Base-by-base conservation (phyloP, 2,888 invertebrate genomes). In the Drosophila nr. fundita region DNA sequence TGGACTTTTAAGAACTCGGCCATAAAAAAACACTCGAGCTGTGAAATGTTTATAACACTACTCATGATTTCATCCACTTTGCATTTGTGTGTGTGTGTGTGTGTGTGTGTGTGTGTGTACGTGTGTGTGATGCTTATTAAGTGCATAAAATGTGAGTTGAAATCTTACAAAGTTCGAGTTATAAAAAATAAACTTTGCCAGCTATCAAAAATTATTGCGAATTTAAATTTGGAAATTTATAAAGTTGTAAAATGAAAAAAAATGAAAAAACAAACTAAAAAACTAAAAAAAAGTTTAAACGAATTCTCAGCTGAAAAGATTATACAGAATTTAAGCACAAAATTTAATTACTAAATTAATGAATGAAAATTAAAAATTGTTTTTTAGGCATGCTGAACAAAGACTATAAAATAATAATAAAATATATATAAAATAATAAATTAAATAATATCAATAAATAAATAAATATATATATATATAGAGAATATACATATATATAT, bases 21-120 rank as follows among this genome's bases (percentile, higher is more conserved):
- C 80, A 78, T 82, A 89, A 89, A 89, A 24, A 45, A 45, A 45
- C 85, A 84, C 89, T 85, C 69, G 70, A 79, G 71, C 74, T 81
- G 77, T 72, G 60, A 81, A 81, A 74, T 83, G 65, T 81, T 86
- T 73, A 69, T 58, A 57, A 36, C 68, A 36, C 27, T 36, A 36
- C 40, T 68, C 27, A 36, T 24, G 18, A 10, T 27, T 54, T n/a
- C 55, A 29, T n/a, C n/a, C 36, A n/a, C n/a, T 55, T 38, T 34
- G n/a, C 18, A 32, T 58, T 21, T 7, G 32, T 24, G 29, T 58
- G n/a, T 21, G 15, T 15, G 34, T 24, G 29, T 58, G n/a, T 21
- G 15, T 15, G 34, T 2, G 32, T 24, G n/a, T 58, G n/a, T 27
- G 15, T 21, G 34, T 60, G 53, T 32, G 15, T 2, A 40, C 13